A percentile compares a stretch with the other conserved stretches of the same genome.
Conservation (phyloP, 2,888 invertebrate species). For the Euphydryas editha region DNA sequence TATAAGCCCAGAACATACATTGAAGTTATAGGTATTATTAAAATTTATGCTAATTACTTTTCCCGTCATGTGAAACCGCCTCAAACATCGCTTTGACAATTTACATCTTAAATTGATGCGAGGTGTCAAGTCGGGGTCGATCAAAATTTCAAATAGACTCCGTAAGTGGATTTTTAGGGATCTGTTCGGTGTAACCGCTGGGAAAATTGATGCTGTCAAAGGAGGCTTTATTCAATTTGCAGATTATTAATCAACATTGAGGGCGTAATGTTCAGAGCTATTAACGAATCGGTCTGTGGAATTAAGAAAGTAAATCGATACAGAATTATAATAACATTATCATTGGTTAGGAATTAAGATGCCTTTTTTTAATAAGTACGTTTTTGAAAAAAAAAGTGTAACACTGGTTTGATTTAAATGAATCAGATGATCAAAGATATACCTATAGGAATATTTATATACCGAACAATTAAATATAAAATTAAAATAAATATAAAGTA, state of each 20-base stretch:
- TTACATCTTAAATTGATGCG: slow-evolving; percentile 80
- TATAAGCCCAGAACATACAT: not conserved
- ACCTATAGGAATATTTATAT: no score
- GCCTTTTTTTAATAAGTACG: no score
- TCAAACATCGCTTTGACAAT: slow-evolving; percentile 72
- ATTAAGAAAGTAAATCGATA: not conserved
- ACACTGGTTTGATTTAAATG: no score
- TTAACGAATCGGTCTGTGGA: slow-evolving; percentile 31
- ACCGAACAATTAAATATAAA: no score
- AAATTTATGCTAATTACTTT: slow-evolving; percentile 5
- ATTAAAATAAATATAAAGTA: no score
- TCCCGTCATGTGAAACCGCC: slow-evolving; percentile 58
- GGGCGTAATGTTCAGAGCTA: slow-evolving; percentile 23
- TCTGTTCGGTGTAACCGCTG: slow-evolving; percentile 63
- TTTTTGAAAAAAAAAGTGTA: no score
- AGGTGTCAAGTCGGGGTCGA: slow-evolving; percentile 80
- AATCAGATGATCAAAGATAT: no score
- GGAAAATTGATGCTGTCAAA: slow-evolving; percentile 82
- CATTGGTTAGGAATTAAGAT: no score
- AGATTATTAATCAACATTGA: slow-evolving; percentile 75
- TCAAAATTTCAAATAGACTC: slow-evolving; percentile 81
- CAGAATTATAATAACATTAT: no score
- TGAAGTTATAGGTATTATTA: not conserved
- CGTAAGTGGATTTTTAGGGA: slow-evolving; percentile 80
- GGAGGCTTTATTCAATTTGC: slow-evolving; percentile 74